Conservation (phyloP, 2,888 invertebrate genomes). For the Doris montereyensis region DNA sequence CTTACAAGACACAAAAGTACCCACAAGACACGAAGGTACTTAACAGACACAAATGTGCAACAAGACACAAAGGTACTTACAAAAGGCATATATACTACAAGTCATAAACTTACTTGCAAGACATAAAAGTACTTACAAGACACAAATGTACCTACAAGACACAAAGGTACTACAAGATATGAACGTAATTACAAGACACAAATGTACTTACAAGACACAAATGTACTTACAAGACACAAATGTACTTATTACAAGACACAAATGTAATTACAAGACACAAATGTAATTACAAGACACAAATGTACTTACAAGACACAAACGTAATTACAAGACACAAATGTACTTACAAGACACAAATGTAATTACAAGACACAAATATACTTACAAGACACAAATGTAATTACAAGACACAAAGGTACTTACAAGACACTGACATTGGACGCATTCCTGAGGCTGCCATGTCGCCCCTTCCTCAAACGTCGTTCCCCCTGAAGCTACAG, state of each 20-base stretch:
- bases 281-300: not conserved
- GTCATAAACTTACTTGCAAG: no score
- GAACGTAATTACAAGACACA: no score
- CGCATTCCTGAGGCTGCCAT: constrained; percentile 61
- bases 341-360: not conserved
- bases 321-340: not conserved
- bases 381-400: not conserved
- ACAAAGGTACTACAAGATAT: no score
- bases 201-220: not conserved
- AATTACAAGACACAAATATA: no score
- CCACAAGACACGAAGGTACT: no score
- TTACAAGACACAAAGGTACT: constrained; percentile 31
- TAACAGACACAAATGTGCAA: no score
- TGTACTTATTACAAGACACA: no score
- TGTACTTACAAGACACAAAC: not conserved
- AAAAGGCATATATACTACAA: no score
- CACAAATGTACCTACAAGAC: no score
- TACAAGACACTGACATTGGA: constrained; percentile 62
- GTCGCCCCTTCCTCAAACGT: constrained; percentile 58
- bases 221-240: not conserved
- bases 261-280: not conserved
- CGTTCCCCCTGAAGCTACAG: constrained; percentile 57
- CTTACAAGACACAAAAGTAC: no score
- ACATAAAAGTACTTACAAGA: no score
- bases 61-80: no score